phyloP scores from a whole-genome alignment of 2,888 invertebrate species.

The Lycophotia porphyrea region DNA sequence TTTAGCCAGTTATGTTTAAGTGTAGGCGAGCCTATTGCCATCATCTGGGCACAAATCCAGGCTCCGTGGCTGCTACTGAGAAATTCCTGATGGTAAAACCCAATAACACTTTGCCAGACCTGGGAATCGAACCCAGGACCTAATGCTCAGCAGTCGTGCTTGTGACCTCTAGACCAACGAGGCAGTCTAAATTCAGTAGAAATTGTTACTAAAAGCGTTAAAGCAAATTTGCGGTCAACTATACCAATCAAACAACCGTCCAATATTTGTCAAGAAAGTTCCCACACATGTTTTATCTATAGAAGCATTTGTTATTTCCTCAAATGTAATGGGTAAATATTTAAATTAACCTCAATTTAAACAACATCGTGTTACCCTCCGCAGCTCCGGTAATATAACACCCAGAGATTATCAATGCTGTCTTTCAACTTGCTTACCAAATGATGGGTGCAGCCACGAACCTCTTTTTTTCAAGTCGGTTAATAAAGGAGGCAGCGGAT shows the following conservation, averaged over 20 bases:
- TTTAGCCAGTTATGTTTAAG: too few relatives aligned
- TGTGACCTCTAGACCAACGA: too few relatives aligned
- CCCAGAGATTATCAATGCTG: slow-evolving; percentile 81
- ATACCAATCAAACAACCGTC: slow-evolving; percentile 29
- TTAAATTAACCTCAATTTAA: slow-evolving; percentile 81
- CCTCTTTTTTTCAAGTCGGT: neutral
- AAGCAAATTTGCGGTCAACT: neutral
- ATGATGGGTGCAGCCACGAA: slow-evolving; percentile 74
- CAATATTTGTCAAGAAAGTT: slow-evolving; percentile 62
- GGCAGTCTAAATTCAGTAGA: neutral
- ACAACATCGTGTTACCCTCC: slow-evolving; percentile 75
- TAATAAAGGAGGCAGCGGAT: slow-evolving; percentile 73
- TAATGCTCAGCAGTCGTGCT: too few relatives aligned
- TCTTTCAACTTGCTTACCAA: slow-evolving; percentile 86
- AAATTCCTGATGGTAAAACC: too few relatives aligned
- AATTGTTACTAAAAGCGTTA: neutral
- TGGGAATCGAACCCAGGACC: too few relatives aligned
- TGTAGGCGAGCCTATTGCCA: too few relatives aligned
- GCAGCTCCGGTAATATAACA: slow-evolving; percentile 81
- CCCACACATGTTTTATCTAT: slow-evolving; percentile 72
- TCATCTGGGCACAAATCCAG: too few relatives aligned
- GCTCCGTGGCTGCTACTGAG: too few relatives aligned
- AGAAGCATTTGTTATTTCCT: slow-evolving; percentile 68
- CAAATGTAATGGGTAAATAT: slow-evolving; percentile 78
- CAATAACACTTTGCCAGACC: too few relatives aligned